phyloP scores from a whole-genome alignment of 2,888 invertebrate species.

The Melitaea athalia region DNA sequence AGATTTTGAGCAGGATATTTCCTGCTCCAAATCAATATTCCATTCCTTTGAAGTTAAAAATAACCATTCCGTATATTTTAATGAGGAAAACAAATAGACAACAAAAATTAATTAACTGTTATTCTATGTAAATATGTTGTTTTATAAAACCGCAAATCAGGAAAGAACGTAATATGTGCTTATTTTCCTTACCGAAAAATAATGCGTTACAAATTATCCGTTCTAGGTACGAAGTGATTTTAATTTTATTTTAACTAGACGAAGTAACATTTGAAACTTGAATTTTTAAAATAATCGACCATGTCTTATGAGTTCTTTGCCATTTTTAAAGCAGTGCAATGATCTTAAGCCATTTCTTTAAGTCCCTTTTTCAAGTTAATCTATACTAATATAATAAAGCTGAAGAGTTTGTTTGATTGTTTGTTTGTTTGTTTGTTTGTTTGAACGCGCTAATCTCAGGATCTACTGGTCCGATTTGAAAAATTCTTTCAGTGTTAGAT shows the following conservation, averaged over 20 bases:
- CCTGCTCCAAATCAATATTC: neutral
- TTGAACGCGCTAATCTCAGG: too few species aligned
- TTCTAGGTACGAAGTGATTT: neutral
- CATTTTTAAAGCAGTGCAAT: constrained; percentile 20
- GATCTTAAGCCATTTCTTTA: neutral
- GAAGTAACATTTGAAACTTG: neutral
- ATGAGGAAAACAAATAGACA: constrained; percentile 2
- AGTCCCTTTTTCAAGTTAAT: too few species aligned
- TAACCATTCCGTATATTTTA: neutral
- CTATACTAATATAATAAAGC: too few species aligned
- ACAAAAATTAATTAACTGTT: constrained; percentile 19
- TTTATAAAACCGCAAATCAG: constrained; percentile 24
- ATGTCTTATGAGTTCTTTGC: constrained; percentile 9
- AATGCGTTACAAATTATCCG: neutral
- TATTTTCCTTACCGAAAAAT: constrained; percentile 24
- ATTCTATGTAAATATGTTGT: constrained; percentile 18
- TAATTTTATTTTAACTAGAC: neutral
- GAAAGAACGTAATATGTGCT: constrained; percentile 10
- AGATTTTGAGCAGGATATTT: too few species aligned
- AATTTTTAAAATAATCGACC: constrained; percentile 23
- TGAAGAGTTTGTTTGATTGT: too few species aligned
- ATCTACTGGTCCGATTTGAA: too few species aligned
- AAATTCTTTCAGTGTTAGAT: too few species aligned
- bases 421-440: too few species aligned
- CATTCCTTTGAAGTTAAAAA: neutral